These are phyloP conservation scores for Blastomussa wellsi DNA, from an alignment of 92 coral and sea anemone species.

Conservation along the genomic window DNA sequence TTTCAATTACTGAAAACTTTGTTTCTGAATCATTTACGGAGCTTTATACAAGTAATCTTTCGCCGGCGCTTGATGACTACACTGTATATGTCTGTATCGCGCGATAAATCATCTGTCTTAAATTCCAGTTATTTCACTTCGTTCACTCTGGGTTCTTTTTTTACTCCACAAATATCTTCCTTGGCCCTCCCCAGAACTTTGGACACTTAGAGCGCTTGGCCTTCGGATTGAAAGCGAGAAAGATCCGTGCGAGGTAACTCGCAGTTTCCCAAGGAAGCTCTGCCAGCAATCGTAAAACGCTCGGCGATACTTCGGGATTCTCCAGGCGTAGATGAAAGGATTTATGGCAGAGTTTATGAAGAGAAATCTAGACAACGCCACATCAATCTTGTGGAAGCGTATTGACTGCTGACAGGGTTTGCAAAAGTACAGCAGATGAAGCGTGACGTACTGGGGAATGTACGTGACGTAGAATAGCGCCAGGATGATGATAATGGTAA, in stretches of 20 bases:
- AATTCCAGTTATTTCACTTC: background rate
- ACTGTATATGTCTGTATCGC: background rate
- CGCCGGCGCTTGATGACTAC: background rate
- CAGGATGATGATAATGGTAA: conserved; percentile 23
- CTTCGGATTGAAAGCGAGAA: background rate
- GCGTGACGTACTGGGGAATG: conserved; percentile 13
- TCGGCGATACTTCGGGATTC: conserved; percentile 32
- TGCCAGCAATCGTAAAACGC: conserved; percentile 8
- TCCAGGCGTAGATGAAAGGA: conserved; percentile 27
- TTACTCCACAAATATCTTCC: background rate
- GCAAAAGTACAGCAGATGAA: conserved; percentile 20
- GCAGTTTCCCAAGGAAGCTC: background rate
- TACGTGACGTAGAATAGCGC: conserved; percentile 29
- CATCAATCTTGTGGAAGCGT: conserved; percentile 5
- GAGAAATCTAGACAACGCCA: conserved; percentile 11
- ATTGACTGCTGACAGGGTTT: conserved; percentile 18
- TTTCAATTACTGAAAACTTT: background rate
- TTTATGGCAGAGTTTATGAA: conserved; percentile 28
- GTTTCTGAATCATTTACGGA: background rate
- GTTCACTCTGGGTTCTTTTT: background rate
- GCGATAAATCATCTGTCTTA: too few species aligned
- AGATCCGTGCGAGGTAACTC: background rate
- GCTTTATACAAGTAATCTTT: too few species aligned
- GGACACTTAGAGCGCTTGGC: background rate
- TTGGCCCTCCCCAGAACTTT: background rate